phyloP scores from a whole-genome alignment of 2,113 vertebrate genomes.

The Grallaria varia region DNA sequence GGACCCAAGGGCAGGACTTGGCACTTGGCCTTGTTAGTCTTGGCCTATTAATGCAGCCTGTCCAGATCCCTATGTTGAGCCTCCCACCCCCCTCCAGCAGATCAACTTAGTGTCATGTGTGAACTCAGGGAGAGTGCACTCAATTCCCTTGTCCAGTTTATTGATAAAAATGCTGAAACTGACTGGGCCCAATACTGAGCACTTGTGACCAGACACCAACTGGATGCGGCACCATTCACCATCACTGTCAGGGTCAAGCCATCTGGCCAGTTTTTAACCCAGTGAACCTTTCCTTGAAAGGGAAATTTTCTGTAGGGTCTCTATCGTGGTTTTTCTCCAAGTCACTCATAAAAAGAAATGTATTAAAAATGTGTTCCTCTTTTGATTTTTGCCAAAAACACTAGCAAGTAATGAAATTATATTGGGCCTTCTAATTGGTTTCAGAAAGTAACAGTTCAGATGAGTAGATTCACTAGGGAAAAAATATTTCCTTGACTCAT shows the following conservation, averaged over 20 bases:
- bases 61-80: neutral
- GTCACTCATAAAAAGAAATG: neutral
- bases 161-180: neutral
- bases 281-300: neutral
- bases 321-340: neutral
- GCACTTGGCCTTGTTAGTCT: neutral
- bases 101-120: neutral
- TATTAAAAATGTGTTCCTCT: neutral
- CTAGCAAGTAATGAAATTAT: neutral
- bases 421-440: neutral
- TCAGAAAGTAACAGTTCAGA: neutral
- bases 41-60: neutral
- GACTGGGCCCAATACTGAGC: neutral
- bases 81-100: neutral
- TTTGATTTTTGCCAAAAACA: neutral
- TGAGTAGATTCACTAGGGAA: neutral
- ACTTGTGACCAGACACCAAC: neutral
- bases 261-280: neutral
- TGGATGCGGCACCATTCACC: neutral
- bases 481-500: neutral
- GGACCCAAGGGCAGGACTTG: neutral
- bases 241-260: rapidly evolving
- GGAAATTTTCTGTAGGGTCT: neutral
- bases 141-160: rapidly evolving
- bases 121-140: neutral